Evolutionary conservation across 2,888 invertebrate species (phyloP).

Genomic region (Allacma fusca): DNA sequence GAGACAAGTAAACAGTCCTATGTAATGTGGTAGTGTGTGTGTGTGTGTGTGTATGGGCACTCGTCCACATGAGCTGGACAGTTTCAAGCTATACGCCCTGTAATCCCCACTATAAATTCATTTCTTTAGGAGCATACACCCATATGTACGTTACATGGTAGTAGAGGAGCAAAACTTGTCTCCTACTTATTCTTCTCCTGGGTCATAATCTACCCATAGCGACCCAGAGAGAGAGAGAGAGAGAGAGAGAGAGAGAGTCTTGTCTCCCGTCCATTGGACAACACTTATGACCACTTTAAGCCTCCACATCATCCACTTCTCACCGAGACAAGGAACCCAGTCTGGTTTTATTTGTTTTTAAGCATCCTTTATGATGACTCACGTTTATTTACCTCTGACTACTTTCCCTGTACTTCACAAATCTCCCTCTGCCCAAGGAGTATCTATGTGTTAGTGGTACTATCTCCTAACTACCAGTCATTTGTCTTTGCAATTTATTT

Average conservation of each 20-base stretch:
- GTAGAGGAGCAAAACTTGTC: not conserved
- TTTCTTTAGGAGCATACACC: not conserved
- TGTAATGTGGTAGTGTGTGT: not conserved
- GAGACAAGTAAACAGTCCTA: slow-evolving; percentile 19
- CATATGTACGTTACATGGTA: not conserved
- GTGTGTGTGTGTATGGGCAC: not conserved
- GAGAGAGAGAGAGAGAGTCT: not conserved
- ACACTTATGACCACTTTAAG: slow-evolving; percentile 16
- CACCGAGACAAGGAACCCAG: not conserved
- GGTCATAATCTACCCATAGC: not conserved
- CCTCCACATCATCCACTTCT: slow-evolving; percentile 16
- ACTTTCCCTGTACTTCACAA: not conserved
- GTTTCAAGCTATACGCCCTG: slow-evolving; percentile 8
- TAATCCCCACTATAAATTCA: slow-evolving; percentile 27
- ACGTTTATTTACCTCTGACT: slow-evolving; percentile 1
- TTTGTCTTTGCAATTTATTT: too few species aligned
- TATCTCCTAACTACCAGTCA: too few species aligned
- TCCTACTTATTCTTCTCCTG: not conserved
- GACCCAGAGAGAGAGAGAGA: too few species aligned
- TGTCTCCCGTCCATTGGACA: slow-evolving; percentile 5
- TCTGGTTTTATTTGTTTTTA: slow-evolving; percentile 11
- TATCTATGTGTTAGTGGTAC: too few species aligned
- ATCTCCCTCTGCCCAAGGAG: not conserved
- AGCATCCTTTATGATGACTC: slow-evolving; percentile 2
- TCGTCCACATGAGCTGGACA: slow-evolving; percentile 31